Evolutionary conservation across 2,797 vertebrate genomes (phyloP).

Genomic region (Phaenicophaeus curvirostris): DNA sequence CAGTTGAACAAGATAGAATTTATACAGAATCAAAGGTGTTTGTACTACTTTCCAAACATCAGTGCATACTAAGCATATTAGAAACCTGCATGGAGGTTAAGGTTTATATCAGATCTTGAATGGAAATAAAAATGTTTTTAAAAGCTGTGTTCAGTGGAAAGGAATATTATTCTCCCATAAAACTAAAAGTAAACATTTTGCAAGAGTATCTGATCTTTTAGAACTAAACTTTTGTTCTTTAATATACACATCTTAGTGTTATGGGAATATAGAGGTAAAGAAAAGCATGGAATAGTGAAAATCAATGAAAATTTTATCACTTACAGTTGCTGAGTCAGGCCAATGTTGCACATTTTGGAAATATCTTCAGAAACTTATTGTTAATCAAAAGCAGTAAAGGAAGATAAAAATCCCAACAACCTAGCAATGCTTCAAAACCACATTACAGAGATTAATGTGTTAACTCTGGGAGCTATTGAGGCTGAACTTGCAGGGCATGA

Average conservation of each 20-base stretch:
- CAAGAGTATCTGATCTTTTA: background rate
- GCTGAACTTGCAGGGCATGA: background rate
- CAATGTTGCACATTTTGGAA: background rate
- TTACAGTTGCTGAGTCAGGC: background rate
- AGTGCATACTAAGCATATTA: background rate
- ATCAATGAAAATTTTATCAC: background rate
- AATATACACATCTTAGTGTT: background rate
- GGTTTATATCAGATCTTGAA: background rate
- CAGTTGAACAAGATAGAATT: background rate
- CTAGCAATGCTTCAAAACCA: background rate
- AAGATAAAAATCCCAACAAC: background rate
- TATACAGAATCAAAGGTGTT: background rate
- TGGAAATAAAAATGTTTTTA: accelerated
- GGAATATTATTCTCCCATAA: background rate
- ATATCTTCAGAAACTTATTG: background rate
- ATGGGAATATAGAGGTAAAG: background rate
- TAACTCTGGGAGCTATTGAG: background rate
- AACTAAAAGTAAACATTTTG: background rate
- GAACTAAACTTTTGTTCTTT: background rate
- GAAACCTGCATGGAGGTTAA: background rate
- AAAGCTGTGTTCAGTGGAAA: background rate
- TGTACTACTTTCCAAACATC: background rate
- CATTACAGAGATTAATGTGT: background rate
- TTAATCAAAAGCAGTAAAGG: background rate
- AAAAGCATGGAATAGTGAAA: background rate